A percentile compares a stretch with the other conserved stretches of the same genome.
Evolutionary conservation across 2,888 invertebrate genomes (phyloP).

Genomic region (Cyclophora albipunctata): DNA sequence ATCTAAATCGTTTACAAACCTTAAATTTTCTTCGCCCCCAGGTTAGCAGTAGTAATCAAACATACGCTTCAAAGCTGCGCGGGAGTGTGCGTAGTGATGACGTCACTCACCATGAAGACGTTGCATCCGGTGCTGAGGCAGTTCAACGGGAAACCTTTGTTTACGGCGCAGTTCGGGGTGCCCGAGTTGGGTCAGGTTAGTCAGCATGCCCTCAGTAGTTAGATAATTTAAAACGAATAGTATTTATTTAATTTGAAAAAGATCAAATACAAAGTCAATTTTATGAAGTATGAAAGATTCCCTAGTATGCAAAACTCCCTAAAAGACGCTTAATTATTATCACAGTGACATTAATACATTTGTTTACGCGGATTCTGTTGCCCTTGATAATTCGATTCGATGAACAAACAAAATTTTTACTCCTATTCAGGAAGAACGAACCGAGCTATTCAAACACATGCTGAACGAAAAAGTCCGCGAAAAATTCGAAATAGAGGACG

Average conservation of each 20-base stretch:
- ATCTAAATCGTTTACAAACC: no score
- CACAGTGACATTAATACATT: no score
- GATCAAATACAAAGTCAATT: no score
- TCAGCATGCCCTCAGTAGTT: neutral
- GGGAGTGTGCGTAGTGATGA: conserved; percentile 61
- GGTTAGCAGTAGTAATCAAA: conserved; percentile 56
- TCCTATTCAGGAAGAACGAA: conserved; percentile 73
- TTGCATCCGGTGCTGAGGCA: conserved; percentile 52
- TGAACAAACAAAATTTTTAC: no score
- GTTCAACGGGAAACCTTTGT: conserved; percentile 57
- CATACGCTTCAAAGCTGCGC: conserved; percentile 46
- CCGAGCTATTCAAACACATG: conserved; percentile 76
- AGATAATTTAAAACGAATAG: no score
- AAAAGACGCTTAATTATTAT: no score
- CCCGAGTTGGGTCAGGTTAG: conserved; percentile 52
- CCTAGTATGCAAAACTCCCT: no score
- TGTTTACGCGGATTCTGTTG: no score
- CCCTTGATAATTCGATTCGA: no score
- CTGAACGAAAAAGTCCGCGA: conserved; percentile 67
- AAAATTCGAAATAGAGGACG: conserved; percentile 59
- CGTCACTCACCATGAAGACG: conserved; percentile 46
- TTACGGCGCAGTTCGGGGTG: conserved; percentile 58
- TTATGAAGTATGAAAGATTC: no score
- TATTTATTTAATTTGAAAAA: no score
- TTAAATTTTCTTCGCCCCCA: conserved; percentile 17